These are phyloP conservation scores for Apis florea DNA, from an alignment of 1,140 invertebrate species.

Conservation along the genomic window DNA sequence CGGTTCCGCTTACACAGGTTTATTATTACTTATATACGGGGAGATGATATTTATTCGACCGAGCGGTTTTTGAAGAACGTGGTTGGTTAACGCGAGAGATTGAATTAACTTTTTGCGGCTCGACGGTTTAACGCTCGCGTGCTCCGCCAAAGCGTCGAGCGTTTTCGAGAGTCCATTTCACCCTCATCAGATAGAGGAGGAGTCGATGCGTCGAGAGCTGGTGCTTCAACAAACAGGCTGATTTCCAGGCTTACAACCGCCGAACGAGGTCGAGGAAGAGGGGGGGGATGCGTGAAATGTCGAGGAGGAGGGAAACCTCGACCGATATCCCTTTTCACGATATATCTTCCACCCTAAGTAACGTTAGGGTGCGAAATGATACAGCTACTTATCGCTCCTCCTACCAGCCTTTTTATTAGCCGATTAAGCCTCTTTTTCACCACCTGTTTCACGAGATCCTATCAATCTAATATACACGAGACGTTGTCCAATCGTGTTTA, in stretches of 20 bases:
- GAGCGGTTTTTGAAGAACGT: too few relatives aligned
- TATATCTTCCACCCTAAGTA: background rate
- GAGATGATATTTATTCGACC: too few relatives aligned
- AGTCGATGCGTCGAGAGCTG: constrained; percentile 17
- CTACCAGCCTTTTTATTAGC: background rate
- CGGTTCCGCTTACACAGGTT: background rate
- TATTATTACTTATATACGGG: too few relatives aligned
- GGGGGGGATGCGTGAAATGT: too few relatives aligned
- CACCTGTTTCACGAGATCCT: background rate
- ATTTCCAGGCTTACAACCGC: background rate
- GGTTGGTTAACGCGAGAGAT: too few relatives aligned
- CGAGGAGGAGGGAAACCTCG: too few relatives aligned
- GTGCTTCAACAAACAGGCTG: background rate
- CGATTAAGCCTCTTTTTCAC: too few relatives aligned
- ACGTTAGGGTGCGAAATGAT: background rate
- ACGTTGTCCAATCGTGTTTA: background rate
- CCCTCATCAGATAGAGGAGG: background rate
- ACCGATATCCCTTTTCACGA: background rate
- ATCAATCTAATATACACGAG: background rate
- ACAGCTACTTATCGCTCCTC: background rate
- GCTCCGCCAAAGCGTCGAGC: too few relatives aligned
- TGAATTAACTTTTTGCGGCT: too few relatives aligned
- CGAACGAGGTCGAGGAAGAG: rapidly evolving
- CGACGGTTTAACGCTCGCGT: too few relatives aligned
- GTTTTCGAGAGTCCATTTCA: too few relatives aligned